These are phyloP conservation scores for Magallana angulata DNA, from an alignment of 1,140 invertebrate genomes.

Conservation along the genomic window DNA sequence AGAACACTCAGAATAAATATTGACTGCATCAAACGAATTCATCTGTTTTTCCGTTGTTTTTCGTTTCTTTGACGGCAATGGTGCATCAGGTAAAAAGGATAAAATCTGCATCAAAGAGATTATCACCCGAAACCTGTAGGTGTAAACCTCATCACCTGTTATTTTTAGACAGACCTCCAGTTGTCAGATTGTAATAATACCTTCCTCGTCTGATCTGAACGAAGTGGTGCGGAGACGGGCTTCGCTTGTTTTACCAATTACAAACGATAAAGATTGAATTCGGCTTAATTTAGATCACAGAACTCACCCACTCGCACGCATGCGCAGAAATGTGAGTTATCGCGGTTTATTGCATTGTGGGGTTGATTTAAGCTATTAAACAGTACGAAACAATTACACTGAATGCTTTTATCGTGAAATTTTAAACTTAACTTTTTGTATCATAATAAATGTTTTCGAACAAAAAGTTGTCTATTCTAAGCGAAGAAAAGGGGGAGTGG, in stretches of 20 bases:
- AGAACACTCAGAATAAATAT: conserved; percentile 1
- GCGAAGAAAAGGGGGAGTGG: too few relatives aligned
- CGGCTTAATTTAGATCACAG: not conserved
- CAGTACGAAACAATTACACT: too few relatives aligned
- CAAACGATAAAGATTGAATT: conserved; percentile 8
- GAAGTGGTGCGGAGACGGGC: not conserved
- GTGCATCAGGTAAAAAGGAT: conserved; percentile 2
- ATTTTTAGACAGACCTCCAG: not conserved
- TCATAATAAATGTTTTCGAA: too few relatives aligned
- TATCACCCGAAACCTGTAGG: not conserved
- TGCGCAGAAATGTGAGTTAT: too few relatives aligned
- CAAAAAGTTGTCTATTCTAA: too few relatives aligned
- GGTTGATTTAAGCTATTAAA: too few relatives aligned
- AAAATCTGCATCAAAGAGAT: conserved; percentile 24
- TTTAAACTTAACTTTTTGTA: too few relatives aligned
- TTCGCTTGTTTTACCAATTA: conserved; percentile 36
- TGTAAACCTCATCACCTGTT: conserved; percentile 3
- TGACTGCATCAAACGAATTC: conserved; percentile 11
- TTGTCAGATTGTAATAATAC: conserved; percentile 11
- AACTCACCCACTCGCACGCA: too few relatives aligned
- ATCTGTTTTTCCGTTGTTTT: not conserved
- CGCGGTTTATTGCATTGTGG: too few relatives aligned
- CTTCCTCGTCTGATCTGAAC: not conserved
- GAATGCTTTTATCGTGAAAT: too few relatives aligned
- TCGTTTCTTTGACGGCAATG: not conserved